Conservation (phyloP, 2,888 invertebrate species). For the Neria commutata region DNA sequence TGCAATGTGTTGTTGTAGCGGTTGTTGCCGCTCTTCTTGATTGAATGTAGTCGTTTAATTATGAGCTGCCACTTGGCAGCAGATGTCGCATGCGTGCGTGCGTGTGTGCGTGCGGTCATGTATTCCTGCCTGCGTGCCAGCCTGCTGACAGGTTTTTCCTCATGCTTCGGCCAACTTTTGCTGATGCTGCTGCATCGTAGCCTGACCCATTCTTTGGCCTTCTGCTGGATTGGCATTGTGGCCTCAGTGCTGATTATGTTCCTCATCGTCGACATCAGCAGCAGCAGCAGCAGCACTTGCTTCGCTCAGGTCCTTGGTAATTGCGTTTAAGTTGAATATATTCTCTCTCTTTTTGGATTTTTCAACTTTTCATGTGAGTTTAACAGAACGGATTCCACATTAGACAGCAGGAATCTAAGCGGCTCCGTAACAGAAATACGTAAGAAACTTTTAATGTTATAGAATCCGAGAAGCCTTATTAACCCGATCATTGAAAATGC, state of each 20-base stretch:
- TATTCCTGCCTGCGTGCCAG: neutral
- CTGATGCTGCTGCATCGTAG: neutral
- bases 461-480: too few relatives aligned
- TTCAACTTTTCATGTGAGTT: too few relatives aligned
- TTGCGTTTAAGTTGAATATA: too few relatives aligned
- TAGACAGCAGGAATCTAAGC: too few relatives aligned
- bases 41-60: neutral
- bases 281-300: neutral
- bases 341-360: too few relatives aligned
- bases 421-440: too few relatives aligned
- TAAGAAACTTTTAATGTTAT: too few relatives aligned
- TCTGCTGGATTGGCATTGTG: neutral
- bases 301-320: too few relatives aligned
- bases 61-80: neutral
- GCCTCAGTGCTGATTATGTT: neutral
- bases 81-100: too few relatives aligned
- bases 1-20: neutral
- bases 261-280: neutral
- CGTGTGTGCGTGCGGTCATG: neutral
- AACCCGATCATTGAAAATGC: too few relatives aligned
- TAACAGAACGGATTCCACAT: too few relatives aligned
- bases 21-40: neutral
- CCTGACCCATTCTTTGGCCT: neutral
- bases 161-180: neutral
- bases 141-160: neutral